Conservation (phyloP, 2,113 vertebrate genomes). For the Dermatemys mawii region DNA sequence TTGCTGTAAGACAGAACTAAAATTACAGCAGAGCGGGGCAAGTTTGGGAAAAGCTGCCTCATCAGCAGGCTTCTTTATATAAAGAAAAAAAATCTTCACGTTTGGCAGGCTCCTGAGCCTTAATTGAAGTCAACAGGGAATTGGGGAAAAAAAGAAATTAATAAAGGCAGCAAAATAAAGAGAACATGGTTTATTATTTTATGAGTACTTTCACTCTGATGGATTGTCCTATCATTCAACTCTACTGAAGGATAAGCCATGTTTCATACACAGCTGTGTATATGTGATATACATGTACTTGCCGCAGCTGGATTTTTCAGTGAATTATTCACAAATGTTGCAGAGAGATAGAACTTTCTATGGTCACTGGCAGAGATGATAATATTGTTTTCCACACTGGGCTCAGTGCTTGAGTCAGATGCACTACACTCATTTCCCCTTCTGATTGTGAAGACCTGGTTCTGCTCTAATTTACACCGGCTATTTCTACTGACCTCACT, state of each 20-base stretch:
- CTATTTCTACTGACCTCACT: not conserved
- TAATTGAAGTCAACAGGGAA: constrained; percentile 13
- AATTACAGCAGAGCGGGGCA: constrained; percentile 22
- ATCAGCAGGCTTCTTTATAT: constrained; percentile 30
- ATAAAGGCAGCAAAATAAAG: not conserved
- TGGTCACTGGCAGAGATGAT: constrained; percentile 24
- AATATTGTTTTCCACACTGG: constrained; percentile 34
- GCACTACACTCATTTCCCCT: not conserved
- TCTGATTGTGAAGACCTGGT: not conserved
- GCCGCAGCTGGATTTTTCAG: constrained; percentile 24
- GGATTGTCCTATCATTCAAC: not conserved
- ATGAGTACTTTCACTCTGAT: not conserved
- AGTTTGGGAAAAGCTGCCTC: constrained; percentile 39
- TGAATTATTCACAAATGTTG: constrained; percentile 50
- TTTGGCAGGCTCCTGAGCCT: not conserved
- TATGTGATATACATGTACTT: constrained; percentile 28
- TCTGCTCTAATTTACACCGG: constrained; percentile 5
- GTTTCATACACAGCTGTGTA: not conserved
- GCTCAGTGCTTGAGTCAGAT: constrained; percentile 23
- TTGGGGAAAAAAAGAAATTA: not conserved
- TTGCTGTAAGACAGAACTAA: constrained; percentile 65
- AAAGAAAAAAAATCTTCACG: not conserved
- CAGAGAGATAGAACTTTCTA: constrained; percentile 28
- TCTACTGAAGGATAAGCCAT: not conserved
- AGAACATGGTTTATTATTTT: not conserved